phyloP scores from a whole-genome alignment of 2,113 vertebrate genomes.

The Parus major region DNA sequence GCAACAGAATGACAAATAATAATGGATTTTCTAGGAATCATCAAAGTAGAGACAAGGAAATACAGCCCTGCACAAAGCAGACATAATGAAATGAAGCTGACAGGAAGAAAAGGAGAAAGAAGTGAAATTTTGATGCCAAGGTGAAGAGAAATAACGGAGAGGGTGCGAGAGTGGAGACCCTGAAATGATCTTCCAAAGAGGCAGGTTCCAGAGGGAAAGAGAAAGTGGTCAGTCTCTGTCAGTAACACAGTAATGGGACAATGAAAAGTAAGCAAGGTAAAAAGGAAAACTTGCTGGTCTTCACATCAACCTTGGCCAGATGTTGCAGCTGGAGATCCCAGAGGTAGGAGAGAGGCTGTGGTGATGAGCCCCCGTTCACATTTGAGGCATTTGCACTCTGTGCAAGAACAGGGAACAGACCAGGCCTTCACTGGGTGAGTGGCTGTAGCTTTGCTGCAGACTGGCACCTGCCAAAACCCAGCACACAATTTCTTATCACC shows the following conservation, averaged over 20 bases:
- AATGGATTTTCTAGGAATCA: constrained; percentile 12
- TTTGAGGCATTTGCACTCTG: background rate
- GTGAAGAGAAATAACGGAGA: background rate
- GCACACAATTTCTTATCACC: background rate
- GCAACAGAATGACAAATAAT: background rate
- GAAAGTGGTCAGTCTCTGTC: background rate
- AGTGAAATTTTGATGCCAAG: background rate
- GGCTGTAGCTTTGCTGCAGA: background rate
- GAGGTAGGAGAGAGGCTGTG: background rate
- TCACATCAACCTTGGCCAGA: background rate
- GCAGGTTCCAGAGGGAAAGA: background rate
- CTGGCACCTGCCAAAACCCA: background rate
- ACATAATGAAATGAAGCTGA: background rate
- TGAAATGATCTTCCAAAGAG: background rate
- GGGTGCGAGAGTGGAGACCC: background rate
- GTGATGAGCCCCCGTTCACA: background rate
- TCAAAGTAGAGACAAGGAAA: background rate
- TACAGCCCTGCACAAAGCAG: background rate
- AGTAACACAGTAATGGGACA: background rate
- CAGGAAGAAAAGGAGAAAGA: background rate
- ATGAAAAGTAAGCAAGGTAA: background rate
- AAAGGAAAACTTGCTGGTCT: background rate
- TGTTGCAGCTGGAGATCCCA: background rate
- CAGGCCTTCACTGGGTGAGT: accelerated
- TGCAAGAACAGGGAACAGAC: background rate